Percentiles rank a stretch among this genome's conserved stretches.
phyloP scores from a whole-genome alignment of 2,888 invertebrate genomes.

The Caenorhabditis sp. region DNA sequence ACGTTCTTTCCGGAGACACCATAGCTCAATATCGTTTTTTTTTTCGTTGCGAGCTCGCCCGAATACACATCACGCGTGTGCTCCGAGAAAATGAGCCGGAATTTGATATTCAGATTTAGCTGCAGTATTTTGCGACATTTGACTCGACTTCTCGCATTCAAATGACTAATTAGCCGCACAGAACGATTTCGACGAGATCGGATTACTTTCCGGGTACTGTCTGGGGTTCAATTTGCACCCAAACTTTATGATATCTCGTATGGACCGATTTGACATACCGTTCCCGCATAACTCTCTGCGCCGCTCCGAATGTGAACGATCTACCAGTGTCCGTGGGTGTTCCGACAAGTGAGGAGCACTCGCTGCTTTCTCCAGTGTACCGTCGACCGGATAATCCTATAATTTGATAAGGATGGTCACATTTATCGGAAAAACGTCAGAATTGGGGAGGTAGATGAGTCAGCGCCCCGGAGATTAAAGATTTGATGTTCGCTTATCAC shows the following conservation, averaged over 20 bases:
- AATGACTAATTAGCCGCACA: conserved; percentile 22
- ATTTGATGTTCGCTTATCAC: no score
- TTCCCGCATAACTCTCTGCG: conserved; percentile 72
- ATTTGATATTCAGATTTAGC: conserved; percentile 34
- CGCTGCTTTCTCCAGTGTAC: conserved; percentile 78
- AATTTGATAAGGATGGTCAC: conserved; percentile 12
- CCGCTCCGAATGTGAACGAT: conserved; percentile 64
- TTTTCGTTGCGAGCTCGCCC: no score
- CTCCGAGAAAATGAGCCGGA: conserved; percentile 17
- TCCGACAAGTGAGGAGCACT: conserved; percentile 76
- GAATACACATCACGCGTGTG: conserved; percentile 2
- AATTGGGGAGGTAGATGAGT: neutral
- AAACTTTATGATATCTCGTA: no score
- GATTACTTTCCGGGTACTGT: no score
- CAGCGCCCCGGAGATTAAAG: no score
- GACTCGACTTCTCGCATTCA: conserved; percentile 18
- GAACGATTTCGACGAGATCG: no score
- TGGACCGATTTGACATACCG: conserved; percentile 34
- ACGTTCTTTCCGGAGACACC: conserved; percentile 14
- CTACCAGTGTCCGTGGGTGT: conserved; percentile 78
- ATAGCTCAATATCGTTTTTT: conserved; percentile 3
- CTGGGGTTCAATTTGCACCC: no score
- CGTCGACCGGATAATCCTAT: conserved; percentile 70
- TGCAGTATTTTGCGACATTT: conserved; percentile 4
- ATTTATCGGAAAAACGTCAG: conserved; percentile 1